A percentile compares a stretch with the other conserved stretches of the same genome.
Conservation (phyloP, 1,140 invertebrate genomes). For the Drosophila nigromelanica region DNA sequence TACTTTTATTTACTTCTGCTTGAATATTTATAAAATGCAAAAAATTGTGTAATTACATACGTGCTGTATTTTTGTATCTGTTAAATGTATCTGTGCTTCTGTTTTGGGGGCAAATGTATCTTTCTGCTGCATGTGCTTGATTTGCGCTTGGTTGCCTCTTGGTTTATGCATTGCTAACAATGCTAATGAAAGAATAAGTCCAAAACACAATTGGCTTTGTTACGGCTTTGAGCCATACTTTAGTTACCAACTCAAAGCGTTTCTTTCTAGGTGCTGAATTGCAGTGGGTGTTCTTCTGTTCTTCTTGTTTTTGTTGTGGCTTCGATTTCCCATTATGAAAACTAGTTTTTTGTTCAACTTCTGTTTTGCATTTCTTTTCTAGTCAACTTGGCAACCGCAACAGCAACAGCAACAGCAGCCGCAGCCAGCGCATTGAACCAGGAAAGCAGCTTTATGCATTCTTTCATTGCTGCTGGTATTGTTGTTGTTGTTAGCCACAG, state of each 20-base stretch:
- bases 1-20: slow-evolving; percentile 35
- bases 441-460: slow-evolving; percentile 67
- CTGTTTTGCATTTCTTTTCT: slow-evolving; percentile 53
- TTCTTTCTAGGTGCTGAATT: slow-evolving; percentile 40
- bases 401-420: slow-evolving; percentile 5
- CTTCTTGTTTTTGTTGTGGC: slow-evolving; percentile 26
- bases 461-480: slow-evolving; percentile 32
- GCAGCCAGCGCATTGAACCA: slow-evolving; percentile 63
- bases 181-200: slow-evolving; percentile 33
- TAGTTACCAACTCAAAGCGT: slow-evolving; percentile 18
- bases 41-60: slow-evolving; percentile 36
- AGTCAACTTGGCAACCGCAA: slow-evolving; percentile 59
- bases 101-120: slow-evolving; percentile 37
- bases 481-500: slow-evolving; percentile 26
- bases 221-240: slow-evolving; percentile 37
- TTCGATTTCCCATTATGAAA: slow-evolving; percentile 71
- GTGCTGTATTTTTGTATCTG: slow-evolving; percentile 25
- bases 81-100: slow-evolving; percentile 29
- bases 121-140: slow-evolving; percentile 60
- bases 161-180: slow-evolving; percentile 39
- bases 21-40: slow-evolving; percentile 59
- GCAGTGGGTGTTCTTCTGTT: slow-evolving; percentile 24
- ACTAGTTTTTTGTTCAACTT: slow-evolving; percentile 52
- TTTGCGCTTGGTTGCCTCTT: slow-evolving; percentile 62
- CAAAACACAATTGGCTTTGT: slow-evolving; percentile 20